These are phyloP conservation scores for Colletes collaris DNA, from an alignment of 2,888 invertebrate species.

Conservation along the genomic window DNA sequence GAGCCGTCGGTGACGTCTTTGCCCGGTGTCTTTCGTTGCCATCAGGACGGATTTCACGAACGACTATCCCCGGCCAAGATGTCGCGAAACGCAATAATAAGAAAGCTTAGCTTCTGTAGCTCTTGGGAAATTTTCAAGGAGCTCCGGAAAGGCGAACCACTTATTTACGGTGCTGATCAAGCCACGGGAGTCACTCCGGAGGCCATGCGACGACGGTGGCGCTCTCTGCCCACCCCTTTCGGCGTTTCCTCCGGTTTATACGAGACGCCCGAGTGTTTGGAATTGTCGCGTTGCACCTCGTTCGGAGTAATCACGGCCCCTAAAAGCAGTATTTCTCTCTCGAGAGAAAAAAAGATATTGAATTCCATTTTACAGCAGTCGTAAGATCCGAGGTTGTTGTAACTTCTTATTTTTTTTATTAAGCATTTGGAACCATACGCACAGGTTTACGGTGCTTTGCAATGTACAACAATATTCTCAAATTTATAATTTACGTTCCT, in stretches of 20 bases:
- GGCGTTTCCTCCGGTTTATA: constrained; percentile 10
- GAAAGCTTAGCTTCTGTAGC: constrained; percentile 21
- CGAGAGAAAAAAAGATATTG: not conserved
- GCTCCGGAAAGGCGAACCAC: constrained; percentile 16
- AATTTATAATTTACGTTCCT: too few relatives aligned
- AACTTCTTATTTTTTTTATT: too few relatives aligned
- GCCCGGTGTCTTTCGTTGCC: constrained; percentile 15
- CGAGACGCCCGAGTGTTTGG: not conserved
- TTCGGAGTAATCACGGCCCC: not conserved
- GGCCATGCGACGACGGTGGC: constrained; percentile 3
- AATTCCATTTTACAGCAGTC: too few relatives aligned
- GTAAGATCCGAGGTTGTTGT: too few relatives aligned
- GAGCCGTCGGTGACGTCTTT: constrained; percentile 5
- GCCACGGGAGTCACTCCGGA: constrained; percentile 26
- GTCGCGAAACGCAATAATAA: constrained; percentile 38
- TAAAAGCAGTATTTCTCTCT: not conserved
- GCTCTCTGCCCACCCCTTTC: not conserved
- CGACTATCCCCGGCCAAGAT: constrained; percentile 20
- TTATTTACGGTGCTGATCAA: constrained; percentile 41
- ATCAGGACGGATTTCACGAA: constrained; percentile 32
- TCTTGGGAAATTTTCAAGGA: constrained; percentile 33
- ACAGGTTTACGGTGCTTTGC: too few relatives aligned
- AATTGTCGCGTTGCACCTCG: constrained; percentile 3
- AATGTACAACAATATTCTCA: too few relatives aligned
- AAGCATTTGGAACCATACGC: too few relatives aligned